Base-by-base conservation (phyloP, 2,888 invertebrate species). In the Leucophora obtusa region DNA sequence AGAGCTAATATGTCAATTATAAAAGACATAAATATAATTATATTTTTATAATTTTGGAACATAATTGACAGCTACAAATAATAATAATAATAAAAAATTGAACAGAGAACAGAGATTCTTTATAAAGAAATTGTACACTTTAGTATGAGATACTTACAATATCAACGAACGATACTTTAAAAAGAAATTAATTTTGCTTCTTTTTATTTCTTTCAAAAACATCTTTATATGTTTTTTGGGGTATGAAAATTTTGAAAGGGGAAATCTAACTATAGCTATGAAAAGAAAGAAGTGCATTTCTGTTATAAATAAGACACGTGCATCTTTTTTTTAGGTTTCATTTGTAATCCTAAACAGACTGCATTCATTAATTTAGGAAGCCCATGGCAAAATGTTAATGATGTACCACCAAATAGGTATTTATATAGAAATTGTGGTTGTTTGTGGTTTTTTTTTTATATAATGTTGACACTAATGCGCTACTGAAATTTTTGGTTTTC, bases 1-100 rank as follows among this genome's bases (percentile, higher is more conserved):
- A n/a, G n/a, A n/a, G n/a, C n/a, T n/a, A n/a, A n/a, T 58, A 56
- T 70, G 69, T 50, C 75, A 69, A 69, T 76, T 76, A 63, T 58
- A 56, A 28, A 33, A 62, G 50, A 69, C 62, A 62, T 33, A 47
- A 38, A 38, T 6, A 38, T 35, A 38, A 38, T 11, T 47, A 47
- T 47, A 4, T 47, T n/a, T 47, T 47, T 1, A 14, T n/a, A 38
- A 4, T 47, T 47, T 47, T 47, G 54, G 35, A 53, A 56, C 59
- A 24, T 58, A 74, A 66, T 66, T 73, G 58, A 72, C 63, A 65
- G 56, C 56, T 72, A 50, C 50, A 72, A 28, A 70, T 24, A 47
- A 21, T 47, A 14, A 43, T 7, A 11, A 43, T 14, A 43, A 43
- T 11, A 43, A 43, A 43, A 47, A n/a, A 14, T 47, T n/a, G 14